phyloP scores from a whole-genome alignment of 1,140 invertebrate species.

The Danaus melanippus region DNA sequence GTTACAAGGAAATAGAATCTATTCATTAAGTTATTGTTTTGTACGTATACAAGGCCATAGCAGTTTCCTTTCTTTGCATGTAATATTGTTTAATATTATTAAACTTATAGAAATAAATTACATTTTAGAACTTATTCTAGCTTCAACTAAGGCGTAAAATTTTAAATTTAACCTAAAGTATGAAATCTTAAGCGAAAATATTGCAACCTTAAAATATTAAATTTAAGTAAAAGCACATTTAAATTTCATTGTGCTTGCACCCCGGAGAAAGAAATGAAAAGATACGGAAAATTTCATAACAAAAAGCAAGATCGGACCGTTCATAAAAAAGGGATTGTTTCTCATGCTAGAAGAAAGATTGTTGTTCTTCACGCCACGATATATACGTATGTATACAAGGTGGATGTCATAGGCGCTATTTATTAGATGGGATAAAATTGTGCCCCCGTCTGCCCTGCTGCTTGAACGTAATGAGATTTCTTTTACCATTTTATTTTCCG shows the following conservation, averaged over 20 bases:
- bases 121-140: too few relatives aligned
- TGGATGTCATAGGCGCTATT: conserved; percentile 61
- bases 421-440: conserved; percentile 67
- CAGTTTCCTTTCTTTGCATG: too few relatives aligned
- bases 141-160: too few relatives aligned
- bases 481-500: conserved; percentile 30
- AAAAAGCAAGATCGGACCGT: conserved; percentile 45
- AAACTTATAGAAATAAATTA: too few relatives aligned
- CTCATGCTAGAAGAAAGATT: conserved; percentile 53
- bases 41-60: too few relatives aligned
- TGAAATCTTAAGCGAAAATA: conserved; percentile 3
- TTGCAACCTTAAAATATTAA: conserved; percentile 15
- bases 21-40: not conserved
- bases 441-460: conserved; percentile 39
- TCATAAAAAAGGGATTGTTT: conserved; percentile 60
- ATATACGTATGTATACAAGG: conserved; percentile 32
- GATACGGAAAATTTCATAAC: conserved; percentile 45
- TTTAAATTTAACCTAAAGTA: too few relatives aligned
- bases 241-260: conserved; percentile 35
- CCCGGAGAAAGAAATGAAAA: conserved; percentile 37
- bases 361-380: conserved; percentile 55
- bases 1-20: conserved; percentile 9
- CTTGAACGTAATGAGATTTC: conserved; percentile 55
- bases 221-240: conserved; percentile 22
- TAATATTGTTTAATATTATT: too few relatives aligned